Conservation (phyloP, 2,888 invertebrate genomes). For the Drosophila affinis region DNA sequence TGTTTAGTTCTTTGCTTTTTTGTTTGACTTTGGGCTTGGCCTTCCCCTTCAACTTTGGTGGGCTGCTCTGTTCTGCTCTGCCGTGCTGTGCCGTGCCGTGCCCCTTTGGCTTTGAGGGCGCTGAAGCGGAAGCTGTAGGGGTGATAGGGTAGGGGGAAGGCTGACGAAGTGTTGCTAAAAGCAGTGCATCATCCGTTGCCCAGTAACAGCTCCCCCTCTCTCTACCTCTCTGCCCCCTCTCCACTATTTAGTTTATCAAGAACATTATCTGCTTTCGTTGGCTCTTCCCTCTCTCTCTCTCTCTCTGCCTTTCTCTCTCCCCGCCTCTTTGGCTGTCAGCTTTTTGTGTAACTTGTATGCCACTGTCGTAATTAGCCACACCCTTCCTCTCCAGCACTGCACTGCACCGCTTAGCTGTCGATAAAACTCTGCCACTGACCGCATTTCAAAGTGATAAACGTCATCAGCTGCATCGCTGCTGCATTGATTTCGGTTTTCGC, state of each 20-base stretch:
- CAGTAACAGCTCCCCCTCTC: slow-evolving; percentile 6
- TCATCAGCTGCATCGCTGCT: slow-evolving; percentile 9
- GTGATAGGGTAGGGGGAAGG: slow-evolving; percentile 5
- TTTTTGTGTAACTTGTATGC: slow-evolving; percentile 27
- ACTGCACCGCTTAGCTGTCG: slow-evolving; percentile 8
- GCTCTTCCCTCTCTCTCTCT: background rate
- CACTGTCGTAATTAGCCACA: slow-evolving; percentile 28
- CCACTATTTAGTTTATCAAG: background rate
- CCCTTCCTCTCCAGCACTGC: background rate
- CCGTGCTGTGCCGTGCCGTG: background rate
- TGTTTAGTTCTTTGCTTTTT: slow-evolving; percentile 49
- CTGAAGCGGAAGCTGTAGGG: slow-evolving; percentile 57
- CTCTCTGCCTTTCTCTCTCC: background rate
- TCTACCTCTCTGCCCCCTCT: background rate
- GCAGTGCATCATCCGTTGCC: background rate
- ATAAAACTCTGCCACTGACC: slow-evolving; percentile 20
- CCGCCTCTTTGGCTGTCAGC: slow-evolving; percentile 20
- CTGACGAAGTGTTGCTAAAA: background rate
- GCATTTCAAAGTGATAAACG: slow-evolving; percentile 31
- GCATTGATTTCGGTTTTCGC: slow-evolving; percentile 17
- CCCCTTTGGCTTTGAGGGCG: slow-evolving; percentile 38
- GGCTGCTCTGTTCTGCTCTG: background rate
- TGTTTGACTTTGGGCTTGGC: slow-evolving; percentile 42
- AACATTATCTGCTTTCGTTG: slow-evolving; percentile 30
- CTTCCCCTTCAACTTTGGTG: slow-evolving; percentile 28